Evolutionary conservation across 2,888 invertebrate species (phyloP).

Genomic region (Maniola hyperantus): DNA sequence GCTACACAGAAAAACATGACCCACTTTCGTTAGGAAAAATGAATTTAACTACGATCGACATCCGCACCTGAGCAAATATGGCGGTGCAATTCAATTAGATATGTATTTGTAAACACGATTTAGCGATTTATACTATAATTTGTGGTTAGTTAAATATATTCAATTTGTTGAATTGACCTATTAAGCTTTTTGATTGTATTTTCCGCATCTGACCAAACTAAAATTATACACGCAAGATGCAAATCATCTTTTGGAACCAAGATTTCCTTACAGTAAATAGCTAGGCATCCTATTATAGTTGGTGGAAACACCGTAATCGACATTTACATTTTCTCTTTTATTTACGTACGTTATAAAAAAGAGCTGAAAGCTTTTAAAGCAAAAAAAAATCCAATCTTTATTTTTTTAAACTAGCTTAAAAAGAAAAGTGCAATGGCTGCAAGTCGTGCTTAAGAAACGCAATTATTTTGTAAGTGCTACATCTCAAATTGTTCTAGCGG

Average conservation of each 20-base stretch:
- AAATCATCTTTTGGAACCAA: constrained; percentile 6
- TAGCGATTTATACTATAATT: neutral
- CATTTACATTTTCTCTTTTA: neutral
- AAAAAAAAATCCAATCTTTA: neutral
- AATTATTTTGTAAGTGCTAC: constrained; percentile 71
- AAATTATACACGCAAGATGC: constrained; percentile 3
- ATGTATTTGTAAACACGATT: neutral
- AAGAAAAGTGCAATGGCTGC: constrained; percentile 69
- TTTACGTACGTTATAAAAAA: no score
- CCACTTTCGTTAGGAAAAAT: constrained; percentile 51
- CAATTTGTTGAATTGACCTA: neutral
- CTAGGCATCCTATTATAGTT: neutral
- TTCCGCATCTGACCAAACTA: neutral
- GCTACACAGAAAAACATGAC: constrained; percentile 47
- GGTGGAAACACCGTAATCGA: neutral
- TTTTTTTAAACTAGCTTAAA: constrained; percentile 44
- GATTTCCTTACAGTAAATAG: neutral
- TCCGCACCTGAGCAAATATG: constrained; percentile 61
- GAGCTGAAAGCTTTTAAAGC: no score
- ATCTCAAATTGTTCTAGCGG: constrained; percentile 70
- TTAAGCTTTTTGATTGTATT: neutral
- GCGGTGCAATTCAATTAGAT: constrained; percentile 3
- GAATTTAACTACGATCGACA: constrained; percentile 60
- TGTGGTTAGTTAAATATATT: neutral
- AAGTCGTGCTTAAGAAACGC: constrained; percentile 75